A percentile compares a stretch with the other conserved stretches of the same genome.
Evolutionary conservation across 2,797 vertebrate species (phyloP).

Genomic region (Cuculus canorus): DNA sequence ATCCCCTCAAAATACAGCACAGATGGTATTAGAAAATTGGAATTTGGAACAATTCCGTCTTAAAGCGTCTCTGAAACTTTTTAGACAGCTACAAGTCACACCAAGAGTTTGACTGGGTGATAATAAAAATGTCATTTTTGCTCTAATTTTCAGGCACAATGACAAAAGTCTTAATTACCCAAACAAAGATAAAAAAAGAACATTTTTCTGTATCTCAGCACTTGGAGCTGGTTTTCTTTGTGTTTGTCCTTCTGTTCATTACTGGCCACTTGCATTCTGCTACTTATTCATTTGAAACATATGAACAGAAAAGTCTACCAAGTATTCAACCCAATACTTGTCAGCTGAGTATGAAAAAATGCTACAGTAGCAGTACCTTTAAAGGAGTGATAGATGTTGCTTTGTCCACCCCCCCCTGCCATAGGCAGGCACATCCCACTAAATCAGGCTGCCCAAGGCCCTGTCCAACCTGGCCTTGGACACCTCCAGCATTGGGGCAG

Average conservation of each 20-base stretch:
- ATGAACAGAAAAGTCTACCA: neutral
- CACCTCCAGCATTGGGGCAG: too few relatives aligned
- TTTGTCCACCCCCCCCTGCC: too few relatives aligned
- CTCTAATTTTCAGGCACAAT: neutral
- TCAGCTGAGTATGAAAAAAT: neutral
- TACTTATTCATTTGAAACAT: neutral
- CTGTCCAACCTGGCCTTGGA: too few relatives aligned
- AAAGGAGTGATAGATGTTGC: neutral
- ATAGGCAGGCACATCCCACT: too few relatives aligned
- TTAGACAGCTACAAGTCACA: neutral
- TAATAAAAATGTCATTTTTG: neutral
- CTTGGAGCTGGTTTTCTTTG: neutral
- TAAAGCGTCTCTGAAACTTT: neutral
- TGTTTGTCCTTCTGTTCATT: neutral
- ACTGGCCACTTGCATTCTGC: neutral
- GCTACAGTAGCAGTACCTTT: neutral
- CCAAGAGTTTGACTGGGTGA: neutral
- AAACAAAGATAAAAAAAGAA: neutral
- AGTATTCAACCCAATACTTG: neutral
- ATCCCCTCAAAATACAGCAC: neutral
- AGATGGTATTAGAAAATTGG: neutral
- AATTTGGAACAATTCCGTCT: neutral
- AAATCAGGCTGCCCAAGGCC: too few relatives aligned
- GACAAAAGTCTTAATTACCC: neutral
- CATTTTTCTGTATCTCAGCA: neutral